Conservation (phyloP, 2,888 invertebrate genomes). For the Tetragnatha montana region DNA sequence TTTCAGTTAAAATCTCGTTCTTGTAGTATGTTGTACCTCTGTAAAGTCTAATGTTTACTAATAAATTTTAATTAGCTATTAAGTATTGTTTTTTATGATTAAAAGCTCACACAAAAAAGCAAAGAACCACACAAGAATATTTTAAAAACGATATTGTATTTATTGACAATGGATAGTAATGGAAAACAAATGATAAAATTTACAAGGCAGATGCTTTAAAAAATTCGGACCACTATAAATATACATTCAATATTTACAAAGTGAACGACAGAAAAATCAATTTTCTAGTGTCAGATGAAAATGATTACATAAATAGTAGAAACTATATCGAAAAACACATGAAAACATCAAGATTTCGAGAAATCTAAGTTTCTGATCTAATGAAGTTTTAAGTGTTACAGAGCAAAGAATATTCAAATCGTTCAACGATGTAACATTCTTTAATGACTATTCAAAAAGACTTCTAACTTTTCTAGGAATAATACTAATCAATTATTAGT, state of each 20-base stretch:
- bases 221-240: slow-evolving; percentile 65
- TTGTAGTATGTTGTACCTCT: too few relatives aligned
- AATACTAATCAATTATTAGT: too few relatives aligned
- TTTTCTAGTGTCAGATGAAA: slow-evolving; percentile 32
- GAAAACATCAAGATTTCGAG: slow-evolving; percentile 34
- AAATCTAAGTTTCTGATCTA: slow-evolving; percentile 29
- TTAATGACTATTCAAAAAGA: slow-evolving; percentile 33
- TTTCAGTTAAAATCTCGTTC: too few relatives aligned
- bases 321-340: slow-evolving; percentile 31
- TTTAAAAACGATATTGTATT: slow-evolving; percentile 54
- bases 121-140: slow-evolving; percentile 13
- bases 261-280: slow-evolving; percentile 59
- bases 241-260: slow-evolving; percentile 65
- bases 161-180: slow-evolving; percentile 67
- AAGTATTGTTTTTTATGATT: too few relatives aligned
- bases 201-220: slow-evolving; percentile 62
- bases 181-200: slow-evolving; percentile 68
- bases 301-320: slow-evolving; percentile 47
- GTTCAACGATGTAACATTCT: slow-evolving; percentile 35
- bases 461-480: background rate
- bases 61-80: too few relatives aligned
- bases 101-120: background rate
- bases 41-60: too few relatives aligned
- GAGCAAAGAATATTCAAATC: slow-evolving; percentile 17
- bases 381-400: slow-evolving; percentile 42